Base-by-base conservation (phyloP, 2,113 vertebrate genomes). In the Okapia johnstoni region DNA sequence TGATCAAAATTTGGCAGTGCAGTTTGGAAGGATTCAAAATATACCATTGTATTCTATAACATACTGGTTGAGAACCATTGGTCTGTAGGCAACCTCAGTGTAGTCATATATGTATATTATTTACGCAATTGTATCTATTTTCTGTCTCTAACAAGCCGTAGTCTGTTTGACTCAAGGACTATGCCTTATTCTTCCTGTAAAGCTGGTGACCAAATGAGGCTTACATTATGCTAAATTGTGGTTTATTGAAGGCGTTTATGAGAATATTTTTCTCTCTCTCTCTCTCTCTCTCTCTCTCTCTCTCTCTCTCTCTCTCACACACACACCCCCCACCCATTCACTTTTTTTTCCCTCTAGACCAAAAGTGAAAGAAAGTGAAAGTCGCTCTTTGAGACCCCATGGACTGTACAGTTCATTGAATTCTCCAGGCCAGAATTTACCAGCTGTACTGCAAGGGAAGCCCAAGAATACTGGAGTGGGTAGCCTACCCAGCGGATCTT, bases 181-280 rank as follows among this genome's bases (percentile, higher is more conserved):
- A 12, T 77, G 4, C 33, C 26, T 13, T 33, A 23, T 81, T 70
- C 36, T 54, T 84, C 30, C 60, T 61, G 0, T 14, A 14, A 21
- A 90, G 19, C 28, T 70, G 48, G 25, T 93, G 88, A 80, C 21
- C 70, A 93, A 33, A 84, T 85, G n/a, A 88, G 60, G 5, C 57
- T 7, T 30, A 30, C 28, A 48, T 92, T 55, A 33, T 76, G 46
- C 46, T 57, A 28, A 73, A 13, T 2, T 96, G 40, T 95, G 43
- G 19, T 92, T 40, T 77, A 28, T 79, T 73, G 40, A 87, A 89
- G 52, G 13, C 21, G 6, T 36, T 1, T 76, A 11, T 87, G 58
- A 73, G 23, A 80, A 76, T 54, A 76, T 3, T 43, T 12, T n/a
- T 13, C 17, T 30, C 0, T 40, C 13, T 55, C 30, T 33, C 2